Percentiles rank a stretch among this genome's conserved stretches.
Evolutionary conservation across 2,797 vertebrate species (phyloP).

Genomic region (Pangasius krempfi): DNA sequence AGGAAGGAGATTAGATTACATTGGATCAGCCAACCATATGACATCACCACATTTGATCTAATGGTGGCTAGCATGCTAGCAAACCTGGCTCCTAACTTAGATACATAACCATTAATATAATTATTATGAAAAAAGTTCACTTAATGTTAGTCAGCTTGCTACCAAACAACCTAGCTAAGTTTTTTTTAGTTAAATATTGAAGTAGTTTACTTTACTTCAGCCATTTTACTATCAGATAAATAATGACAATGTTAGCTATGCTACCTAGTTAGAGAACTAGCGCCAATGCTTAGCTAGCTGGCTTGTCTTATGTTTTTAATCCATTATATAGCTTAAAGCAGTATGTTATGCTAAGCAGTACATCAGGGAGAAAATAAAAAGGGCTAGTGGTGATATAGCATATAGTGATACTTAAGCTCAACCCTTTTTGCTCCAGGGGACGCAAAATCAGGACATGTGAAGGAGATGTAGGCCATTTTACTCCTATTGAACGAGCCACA

Average conservation of each 20-base stretch:
- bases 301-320: not conserved
- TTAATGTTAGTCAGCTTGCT: not conserved
- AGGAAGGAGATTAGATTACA: not conserved
- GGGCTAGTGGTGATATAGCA: no score
- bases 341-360: not conserved
- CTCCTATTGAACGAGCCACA: not conserved
- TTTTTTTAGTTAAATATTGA: not conserved
- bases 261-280: not conserved
- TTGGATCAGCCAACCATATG: not conserved
- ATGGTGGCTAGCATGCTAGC: not conserved
- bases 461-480: conserved; percentile 1
- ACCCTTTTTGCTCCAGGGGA: not conserved
- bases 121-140: not conserved
- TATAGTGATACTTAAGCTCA: no score
- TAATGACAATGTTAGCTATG: not conserved
- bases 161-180: not conserved
- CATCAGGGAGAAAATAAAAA: not conserved
- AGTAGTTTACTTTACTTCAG: not conserved
- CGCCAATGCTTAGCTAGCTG: not conserved
- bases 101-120: not conserved
- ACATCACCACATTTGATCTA: not conserved
- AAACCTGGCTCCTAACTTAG: not conserved
- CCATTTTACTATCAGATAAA: not conserved
- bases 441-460: not conserved
- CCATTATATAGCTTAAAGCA: not conserved